phyloP scores from a whole-genome alignment of 2,888 invertebrate species.

The Alsophila aescularia region DNA sequence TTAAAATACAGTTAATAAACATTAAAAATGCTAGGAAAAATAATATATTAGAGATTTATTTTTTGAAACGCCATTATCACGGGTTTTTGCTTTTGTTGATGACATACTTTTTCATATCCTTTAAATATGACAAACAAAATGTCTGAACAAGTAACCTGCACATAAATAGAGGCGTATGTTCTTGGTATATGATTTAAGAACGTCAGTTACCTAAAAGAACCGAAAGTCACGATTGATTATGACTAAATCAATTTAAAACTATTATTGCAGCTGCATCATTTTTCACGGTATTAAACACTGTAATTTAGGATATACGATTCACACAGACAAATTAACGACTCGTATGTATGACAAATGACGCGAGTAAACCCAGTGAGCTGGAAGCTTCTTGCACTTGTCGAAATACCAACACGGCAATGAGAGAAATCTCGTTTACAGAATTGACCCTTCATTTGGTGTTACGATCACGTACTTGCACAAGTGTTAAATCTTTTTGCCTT shows the following conservation, averaged over 20 bases:
- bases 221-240: constrained; percentile 20
- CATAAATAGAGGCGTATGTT: not conserved
- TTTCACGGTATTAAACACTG: constrained; percentile 28
- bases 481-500: constrained; percentile 37
- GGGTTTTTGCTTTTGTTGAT: too few relatives aligned
- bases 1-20: too few relatives aligned
- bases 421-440: constrained; percentile 63
- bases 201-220: too few relatives aligned
- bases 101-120: too few relatives aligned
- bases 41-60: too few relatives aligned
- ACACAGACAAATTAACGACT: constrained; percentile 26
- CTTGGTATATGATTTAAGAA: not conserved
- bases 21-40: too few relatives aligned
- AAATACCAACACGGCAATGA: constrained; percentile 54
- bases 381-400: constrained; percentile 41
- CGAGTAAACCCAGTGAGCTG: constrained; percentile 23
- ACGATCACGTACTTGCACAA: constrained; percentile 40
- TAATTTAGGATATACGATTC: constrained; percentile 36
- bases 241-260: constrained; percentile 25
- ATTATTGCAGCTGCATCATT: constrained; percentile 22
- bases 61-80: too few relatives aligned
- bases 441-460: constrained; percentile 44
- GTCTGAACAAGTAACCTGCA: not conserved
- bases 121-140: not conserved
- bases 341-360: constrained; percentile 34